phyloP scores from a whole-genome alignment of 2,888 invertebrate species.

The Cacoxenus indagator region DNA sequence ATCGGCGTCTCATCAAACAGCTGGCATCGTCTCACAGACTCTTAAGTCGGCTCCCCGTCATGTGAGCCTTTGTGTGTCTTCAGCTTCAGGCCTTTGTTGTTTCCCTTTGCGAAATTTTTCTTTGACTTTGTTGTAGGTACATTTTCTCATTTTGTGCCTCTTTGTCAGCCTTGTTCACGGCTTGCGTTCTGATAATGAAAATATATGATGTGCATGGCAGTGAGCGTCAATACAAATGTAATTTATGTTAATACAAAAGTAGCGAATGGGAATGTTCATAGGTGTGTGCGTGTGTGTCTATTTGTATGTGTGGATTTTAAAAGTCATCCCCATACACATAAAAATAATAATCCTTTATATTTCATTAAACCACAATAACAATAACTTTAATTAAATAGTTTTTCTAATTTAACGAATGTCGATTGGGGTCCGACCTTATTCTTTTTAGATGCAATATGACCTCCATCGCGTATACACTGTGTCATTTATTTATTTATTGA shows the following conservation, averaged over 20 bases:
- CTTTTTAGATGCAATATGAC: too few relatives aligned
- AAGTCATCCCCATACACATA: conserved; percentile 16
- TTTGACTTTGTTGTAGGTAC: conserved; percentile 27
- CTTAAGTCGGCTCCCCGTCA: conserved; percentile 2
- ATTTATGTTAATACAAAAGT: conserved; percentile 57
- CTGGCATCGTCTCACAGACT: neutral
- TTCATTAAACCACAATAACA: conserved; percentile 60
- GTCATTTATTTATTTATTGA: too few relatives aligned
- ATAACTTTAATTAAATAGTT: conserved; percentile 60
- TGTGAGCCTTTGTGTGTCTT: neutral
- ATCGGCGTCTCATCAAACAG: conserved; percentile 9
- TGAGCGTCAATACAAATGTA: conserved; percentile 61
- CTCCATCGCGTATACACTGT: too few relatives aligned
- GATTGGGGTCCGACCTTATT: too few relatives aligned
- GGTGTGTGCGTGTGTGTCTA: conserved; percentile 34
- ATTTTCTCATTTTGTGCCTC: conserved; percentile 22
- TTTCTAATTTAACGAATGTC: too few relatives aligned
- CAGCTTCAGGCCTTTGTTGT: conserved; percentile 19
- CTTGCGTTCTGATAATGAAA: conserved; percentile 65
- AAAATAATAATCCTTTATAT: conserved; percentile 50
- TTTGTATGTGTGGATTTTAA: conserved; percentile 20
- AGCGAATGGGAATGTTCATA: neutral
- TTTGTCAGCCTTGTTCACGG: conserved; percentile 25
- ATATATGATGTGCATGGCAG: conserved; percentile 62
- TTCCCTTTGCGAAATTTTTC: conserved; percentile 17